A percentile compares a stretch with the other conserved stretches of the same genome.
These are phyloP conservation scores for Microtus oregoni DNA, from an alignment of 2,113 vertebrate genomes.

Conservation along the genomic window DNA sequence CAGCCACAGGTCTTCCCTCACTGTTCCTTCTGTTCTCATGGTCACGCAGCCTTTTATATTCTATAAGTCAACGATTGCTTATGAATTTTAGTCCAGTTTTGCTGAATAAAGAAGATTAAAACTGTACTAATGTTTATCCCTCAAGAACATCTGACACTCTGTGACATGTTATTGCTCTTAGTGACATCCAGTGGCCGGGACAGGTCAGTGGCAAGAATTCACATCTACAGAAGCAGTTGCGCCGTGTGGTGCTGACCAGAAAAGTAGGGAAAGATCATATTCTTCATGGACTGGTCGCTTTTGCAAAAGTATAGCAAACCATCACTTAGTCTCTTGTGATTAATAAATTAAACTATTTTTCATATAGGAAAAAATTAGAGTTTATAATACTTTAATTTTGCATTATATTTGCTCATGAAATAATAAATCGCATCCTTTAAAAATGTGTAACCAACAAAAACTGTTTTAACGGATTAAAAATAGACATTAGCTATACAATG, in stretches of 20 bases:
- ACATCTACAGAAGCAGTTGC: constrained; percentile 49
- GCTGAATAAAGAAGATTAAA: constrained; percentile 15
- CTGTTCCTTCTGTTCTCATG: background rate
- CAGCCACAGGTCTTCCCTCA: background rate
- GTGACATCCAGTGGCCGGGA: constrained; percentile 78
- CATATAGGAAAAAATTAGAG: background rate
- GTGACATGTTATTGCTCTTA: constrained; percentile 76
- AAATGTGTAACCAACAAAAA: background rate
- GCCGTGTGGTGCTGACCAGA: background rate
- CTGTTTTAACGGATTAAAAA: constrained; percentile 23
- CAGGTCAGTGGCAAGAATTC: constrained; percentile 70
- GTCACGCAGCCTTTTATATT: background rate
- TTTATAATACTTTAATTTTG: constrained; percentile 29
- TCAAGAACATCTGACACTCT: constrained; percentile 51
- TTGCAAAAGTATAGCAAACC: background rate
- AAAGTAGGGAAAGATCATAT: background rate
- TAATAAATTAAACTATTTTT: background rate
- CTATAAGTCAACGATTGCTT: background rate
- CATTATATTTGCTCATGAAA: background rate
- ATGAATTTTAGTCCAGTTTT: background rate
- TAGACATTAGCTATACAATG: background rate
- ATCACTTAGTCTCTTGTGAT: background rate
- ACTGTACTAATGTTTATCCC: background rate
- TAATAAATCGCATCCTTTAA: background rate
- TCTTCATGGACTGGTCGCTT: background rate